Conservation (phyloP, 2,113 vertebrate species). For the Phalacrocorax aristotelis region DNA sequence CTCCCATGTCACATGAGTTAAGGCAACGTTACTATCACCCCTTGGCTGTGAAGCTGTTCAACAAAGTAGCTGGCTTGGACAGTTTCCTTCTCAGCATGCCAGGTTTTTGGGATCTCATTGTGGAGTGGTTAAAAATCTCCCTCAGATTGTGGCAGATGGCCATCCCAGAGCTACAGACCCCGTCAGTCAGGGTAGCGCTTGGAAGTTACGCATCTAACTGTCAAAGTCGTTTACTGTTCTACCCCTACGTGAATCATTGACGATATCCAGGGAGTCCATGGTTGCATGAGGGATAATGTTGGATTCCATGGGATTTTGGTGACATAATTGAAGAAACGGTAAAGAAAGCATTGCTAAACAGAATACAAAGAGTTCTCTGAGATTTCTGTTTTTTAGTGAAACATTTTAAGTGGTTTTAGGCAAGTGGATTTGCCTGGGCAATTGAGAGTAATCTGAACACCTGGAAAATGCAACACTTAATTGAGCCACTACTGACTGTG, state of each 20-base stretch:
- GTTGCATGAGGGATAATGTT: not conserved
- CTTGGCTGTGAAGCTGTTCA: not conserved
- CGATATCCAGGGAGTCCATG: rapidly evolving
- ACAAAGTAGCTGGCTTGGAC: not conserved
- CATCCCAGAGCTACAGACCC: not conserved
- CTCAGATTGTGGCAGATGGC: rapidly evolving
- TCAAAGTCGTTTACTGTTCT: rapidly evolving
- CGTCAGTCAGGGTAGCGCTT: not conserved
- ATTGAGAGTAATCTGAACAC: not conserved
- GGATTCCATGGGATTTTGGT: not conserved
- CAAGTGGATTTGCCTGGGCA: not conserved
- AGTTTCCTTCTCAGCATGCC: not conserved
- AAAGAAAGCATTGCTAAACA: not conserved
- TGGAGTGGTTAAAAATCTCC: not conserved
- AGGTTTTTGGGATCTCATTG: not conserved
- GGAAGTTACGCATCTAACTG: not conserved
- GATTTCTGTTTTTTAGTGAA: not conserved
- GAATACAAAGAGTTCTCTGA: not conserved
- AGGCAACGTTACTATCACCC: not conserved
- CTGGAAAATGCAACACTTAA: conserved; percentile 3
- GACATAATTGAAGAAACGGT: not conserved
- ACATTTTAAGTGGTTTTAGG: not conserved
- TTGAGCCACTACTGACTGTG: not conserved
- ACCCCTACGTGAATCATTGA: rapidly evolving
- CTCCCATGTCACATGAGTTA: not conserved